A percentile compares a stretch with the other conserved stretches of the same genome.
Conservation (phyloP, 2,888 invertebrate genomes). For the Limnephilus lunatus region DNA sequence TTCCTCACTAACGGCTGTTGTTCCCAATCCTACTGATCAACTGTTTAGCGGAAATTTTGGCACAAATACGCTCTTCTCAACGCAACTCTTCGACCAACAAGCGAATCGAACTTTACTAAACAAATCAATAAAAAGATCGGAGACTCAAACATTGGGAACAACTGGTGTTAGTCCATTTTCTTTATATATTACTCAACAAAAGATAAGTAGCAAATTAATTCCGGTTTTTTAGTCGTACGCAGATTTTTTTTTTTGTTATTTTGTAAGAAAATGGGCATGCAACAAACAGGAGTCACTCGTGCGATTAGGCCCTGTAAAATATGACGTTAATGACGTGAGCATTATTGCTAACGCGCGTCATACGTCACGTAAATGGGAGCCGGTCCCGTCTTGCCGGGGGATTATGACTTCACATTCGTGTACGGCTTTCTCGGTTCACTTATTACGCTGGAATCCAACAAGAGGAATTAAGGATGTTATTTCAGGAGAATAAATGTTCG, state of each 20-base stretch:
- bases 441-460: background rate
- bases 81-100: no score
- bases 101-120: no score
- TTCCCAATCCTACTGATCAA: no score
- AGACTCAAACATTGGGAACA: no score
- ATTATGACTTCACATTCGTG: slow-evolving; percentile 36
- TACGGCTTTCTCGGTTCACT: slow-evolving; percentile 36
- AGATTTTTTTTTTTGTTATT: background rate
- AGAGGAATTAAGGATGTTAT: slow-evolving; percentile 13
- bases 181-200: background rate
- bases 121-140: no score
- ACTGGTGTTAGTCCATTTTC: background rate
- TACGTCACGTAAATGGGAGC: slow-evolving; percentile 44
- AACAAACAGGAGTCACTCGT: background rate
- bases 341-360: slow-evolving; percentile 47
- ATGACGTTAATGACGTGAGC: slow-evolving; percentile 48
- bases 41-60: no score
- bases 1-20: background rate
- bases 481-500: background rate
- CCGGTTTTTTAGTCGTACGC: background rate
- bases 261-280: background rate
- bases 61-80: no score
- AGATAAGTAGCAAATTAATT: background rate
- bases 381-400: slow-evolving; percentile 26
- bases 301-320: slow-evolving; percentile 47